Conservation (phyloP, 2,113 vertebrate species). For the Colistium nudipinnis region DNA sequence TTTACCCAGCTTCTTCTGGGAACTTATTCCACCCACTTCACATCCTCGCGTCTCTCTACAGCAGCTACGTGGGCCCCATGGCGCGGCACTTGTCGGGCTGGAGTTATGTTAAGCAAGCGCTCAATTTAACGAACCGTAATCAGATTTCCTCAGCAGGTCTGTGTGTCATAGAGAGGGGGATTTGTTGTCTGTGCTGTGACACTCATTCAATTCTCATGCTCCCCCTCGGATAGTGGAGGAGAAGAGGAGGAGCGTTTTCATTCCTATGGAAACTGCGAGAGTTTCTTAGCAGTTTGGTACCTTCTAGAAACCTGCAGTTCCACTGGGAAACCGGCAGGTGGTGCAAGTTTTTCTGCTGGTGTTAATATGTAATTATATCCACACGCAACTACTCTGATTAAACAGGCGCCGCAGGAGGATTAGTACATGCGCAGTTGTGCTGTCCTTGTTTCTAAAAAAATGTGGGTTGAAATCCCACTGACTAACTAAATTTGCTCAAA, state of each 20-base stretch:
- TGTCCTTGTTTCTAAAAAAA: not conserved
- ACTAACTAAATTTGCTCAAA: no score
- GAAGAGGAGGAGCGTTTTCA: slow-evolving; percentile 42
- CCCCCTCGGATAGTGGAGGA: not conserved
- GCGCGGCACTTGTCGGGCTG: slow-evolving; percentile 16
- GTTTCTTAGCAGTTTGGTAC: slow-evolving; percentile 66
- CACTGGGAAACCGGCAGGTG: slow-evolving; percentile 54
- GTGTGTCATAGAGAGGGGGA: not conserved
- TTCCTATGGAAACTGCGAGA: slow-evolving; percentile 49
- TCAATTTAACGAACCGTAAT: not conserved
- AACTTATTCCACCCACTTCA: not conserved
- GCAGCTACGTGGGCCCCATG: slow-evolving; percentile 23
- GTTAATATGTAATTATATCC: slow-evolving; percentile 2
- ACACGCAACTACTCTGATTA: slow-evolving; percentile 6
- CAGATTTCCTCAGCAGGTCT: not conserved
- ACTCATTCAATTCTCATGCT: slow-evolving; percentile 7
- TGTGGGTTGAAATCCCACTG: not conserved
- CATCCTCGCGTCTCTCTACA: not conserved
- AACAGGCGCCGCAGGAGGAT: not conserved
- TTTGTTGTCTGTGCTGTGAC: no score
- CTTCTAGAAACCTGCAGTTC: slow-evolving; percentile 78
- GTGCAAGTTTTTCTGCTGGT: slow-evolving; percentile 33
- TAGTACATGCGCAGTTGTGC: not conserved
- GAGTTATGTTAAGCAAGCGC: slow-evolving; percentile 4
- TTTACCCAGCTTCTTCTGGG: not conserved